phyloP scores from a whole-genome alignment of 2,888 invertebrate species.

The Agrochola macilenta region DNA sequence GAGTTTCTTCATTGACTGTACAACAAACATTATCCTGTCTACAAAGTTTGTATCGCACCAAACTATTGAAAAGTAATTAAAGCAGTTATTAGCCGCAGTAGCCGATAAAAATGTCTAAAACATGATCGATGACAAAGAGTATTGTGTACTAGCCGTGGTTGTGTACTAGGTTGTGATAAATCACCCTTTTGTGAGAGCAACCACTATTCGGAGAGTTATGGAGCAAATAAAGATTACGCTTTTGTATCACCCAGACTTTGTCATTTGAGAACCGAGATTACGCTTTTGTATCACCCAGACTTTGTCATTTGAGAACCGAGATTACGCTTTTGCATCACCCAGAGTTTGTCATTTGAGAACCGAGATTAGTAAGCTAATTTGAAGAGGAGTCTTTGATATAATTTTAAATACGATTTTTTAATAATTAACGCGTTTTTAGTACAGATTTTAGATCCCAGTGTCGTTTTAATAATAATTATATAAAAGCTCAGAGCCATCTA shows the following conservation, averaged over 20 bases:
- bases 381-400: too few relatives aligned
- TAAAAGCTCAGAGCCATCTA: too few relatives aligned
- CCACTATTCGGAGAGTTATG: slow-evolving; percentile 20
- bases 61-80: slow-evolving; percentile 36
- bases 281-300: too few relatives aligned
- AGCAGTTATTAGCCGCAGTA: slow-evolving; percentile 2
- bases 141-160: slow-evolving; percentile 19
- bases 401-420: background rate
- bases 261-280: too few relatives aligned
- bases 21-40: background rate
- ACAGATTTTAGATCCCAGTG: background rate
- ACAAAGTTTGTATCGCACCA: slow-evolving; percentile 1
- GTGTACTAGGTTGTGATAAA: slow-evolving; percentile 30
- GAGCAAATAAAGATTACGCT: slow-evolving; percentile 21
- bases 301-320: background rate
- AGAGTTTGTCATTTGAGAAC: background rate
- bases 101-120: slow-evolving; percentile 5
- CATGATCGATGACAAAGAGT: slow-evolving; percentile 39
- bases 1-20: background rate
- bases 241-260: slow-evolving; percentile 1
- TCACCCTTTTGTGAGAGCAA: slow-evolving; percentile 37
- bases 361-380: background rate
- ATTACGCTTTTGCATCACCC: slow-evolving; percentile 1
- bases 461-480: background rate
- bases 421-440: too few relatives aligned